Evolutionary conservation across 2,888 invertebrate species (phyloP).

Genomic region (Tethea ocularis): DNA sequence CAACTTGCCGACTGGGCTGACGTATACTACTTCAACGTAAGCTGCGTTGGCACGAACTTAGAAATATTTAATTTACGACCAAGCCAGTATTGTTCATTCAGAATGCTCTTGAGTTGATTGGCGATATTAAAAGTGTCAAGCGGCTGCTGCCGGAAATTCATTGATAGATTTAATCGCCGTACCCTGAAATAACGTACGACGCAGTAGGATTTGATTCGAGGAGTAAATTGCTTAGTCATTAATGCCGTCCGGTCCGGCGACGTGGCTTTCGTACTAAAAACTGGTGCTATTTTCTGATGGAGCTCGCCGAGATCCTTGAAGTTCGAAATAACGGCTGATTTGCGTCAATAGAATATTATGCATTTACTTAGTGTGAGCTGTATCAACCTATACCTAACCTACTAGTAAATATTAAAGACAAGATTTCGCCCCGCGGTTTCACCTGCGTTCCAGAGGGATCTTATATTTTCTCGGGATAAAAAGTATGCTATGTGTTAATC

Average conservation of each 20-base stretch:
- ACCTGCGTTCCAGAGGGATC: no score
- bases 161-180: constrained; percentile 81
- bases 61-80: constrained; percentile 76
- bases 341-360: constrained; percentile 44
- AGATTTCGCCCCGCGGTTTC: no score
- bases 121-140: constrained; percentile 82
- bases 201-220: constrained; percentile 73
- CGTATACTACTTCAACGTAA: constrained; percentile 34
- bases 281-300: constrained; percentile 67
- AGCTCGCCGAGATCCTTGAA: constrained; percentile 56
- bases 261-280: constrained; percentile 62
- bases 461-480: no score
- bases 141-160: constrained; percentile 79
- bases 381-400: no score
- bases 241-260: constrained; percentile 77
- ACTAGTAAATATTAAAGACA: not conserved
- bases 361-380: not conserved
- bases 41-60: constrained; percentile 61
- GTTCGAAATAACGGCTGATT: constrained; percentile 49
- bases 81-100: constrained; percentile 78
- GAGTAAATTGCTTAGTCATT: constrained; percentile 79
- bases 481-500: no score
- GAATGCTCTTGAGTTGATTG: constrained; percentile 72
- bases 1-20: constrained; percentile 31
- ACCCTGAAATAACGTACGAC: constrained; percentile 72